Percentiles rank a stretch among this genome's conserved stretches.
Evolutionary conservation across 53 echinoderm and acorn worm species (phyloP).

Genomic region (Hippasteria phrygiana): DNA sequence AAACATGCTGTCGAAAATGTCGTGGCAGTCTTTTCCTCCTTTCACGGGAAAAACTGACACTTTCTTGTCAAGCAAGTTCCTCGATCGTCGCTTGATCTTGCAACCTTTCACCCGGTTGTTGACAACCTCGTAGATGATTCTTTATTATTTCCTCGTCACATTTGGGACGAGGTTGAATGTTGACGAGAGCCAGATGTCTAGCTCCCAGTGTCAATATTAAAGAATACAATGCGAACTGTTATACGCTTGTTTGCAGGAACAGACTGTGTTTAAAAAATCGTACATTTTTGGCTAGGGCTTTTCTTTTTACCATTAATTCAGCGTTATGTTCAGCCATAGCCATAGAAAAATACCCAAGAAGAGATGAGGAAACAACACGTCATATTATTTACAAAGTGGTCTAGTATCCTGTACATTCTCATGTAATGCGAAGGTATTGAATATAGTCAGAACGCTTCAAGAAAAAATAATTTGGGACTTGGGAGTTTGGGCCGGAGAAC

Average conservation of each 20-base stretch:
- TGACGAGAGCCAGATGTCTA: neutral
- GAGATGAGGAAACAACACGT: too few species aligned
- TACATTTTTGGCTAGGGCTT: too few species aligned
- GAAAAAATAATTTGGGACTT: too few species aligned
- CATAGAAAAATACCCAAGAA: too few species aligned
- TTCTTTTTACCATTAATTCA: too few species aligned
- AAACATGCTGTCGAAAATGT: constrained; percentile 25
- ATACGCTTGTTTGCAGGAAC: neutral
- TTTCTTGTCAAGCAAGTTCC: neutral
- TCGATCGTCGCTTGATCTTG: neutral
- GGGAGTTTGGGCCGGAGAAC: too few species aligned
- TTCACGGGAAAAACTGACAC: neutral
- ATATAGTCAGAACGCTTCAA: too few species aligned
- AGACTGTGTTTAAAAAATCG: neutral
- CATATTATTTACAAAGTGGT: too few species aligned
- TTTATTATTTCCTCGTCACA: neutral
- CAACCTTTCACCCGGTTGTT: neutral
- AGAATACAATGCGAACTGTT: neutral
- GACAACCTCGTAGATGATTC: neutral
- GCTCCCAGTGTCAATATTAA: neutral
- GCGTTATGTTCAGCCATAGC: too few species aligned
- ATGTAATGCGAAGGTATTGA: too few species aligned
- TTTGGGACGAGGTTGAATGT: neutral
- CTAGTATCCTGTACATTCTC: too few species aligned
- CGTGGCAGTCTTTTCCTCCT: neutral